phyloP scores from a whole-genome alignment of 2,888 invertebrate species.

The Platyscelio sp. region DNA sequence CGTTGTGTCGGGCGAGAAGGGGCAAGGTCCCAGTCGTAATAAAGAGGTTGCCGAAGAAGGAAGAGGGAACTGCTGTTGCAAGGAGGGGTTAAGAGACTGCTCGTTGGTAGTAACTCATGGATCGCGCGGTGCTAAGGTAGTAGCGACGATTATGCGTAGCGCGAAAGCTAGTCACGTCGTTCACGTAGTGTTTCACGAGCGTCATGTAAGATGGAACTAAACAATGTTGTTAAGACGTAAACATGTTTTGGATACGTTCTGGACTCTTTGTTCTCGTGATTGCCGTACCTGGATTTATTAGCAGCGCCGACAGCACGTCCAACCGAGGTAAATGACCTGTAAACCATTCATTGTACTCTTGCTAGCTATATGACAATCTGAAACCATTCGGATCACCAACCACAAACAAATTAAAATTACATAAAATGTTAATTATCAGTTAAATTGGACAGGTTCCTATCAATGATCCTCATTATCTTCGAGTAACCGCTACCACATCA shows the following conservation, averaged over 20 bases:
- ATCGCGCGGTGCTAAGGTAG: slow-evolving; percentile 78
- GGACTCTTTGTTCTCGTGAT: slow-evolving; percentile 85
- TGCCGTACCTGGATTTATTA: slow-evolving; percentile 84
- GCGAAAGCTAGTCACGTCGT: slow-evolving; percentile 75
- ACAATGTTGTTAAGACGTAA: slow-evolving; percentile 85
- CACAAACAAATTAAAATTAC: not conserved
- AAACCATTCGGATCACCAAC: not conserved
- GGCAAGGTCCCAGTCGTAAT: slow-evolving; percentile 20
- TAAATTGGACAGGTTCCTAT: too few relatives aligned
- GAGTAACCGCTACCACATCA: too few relatives aligned
- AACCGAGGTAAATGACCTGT: slow-evolving; percentile 82
- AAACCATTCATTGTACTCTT: slow-evolving; percentile 16
- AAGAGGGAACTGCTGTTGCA: slow-evolving; percentile 43
- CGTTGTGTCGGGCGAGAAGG: slow-evolving; percentile 10
- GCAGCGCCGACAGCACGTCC: slow-evolving; percentile 83
- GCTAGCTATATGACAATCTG: slow-evolving; percentile 12
- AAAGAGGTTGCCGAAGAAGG: slow-evolving; percentile 36
- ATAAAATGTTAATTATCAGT: not conserved
- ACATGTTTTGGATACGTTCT: slow-evolving; percentile 85
- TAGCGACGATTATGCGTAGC: slow-evolving; percentile 81
- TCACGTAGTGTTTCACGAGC: slow-evolving; percentile 81
- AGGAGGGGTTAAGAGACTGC: slow-evolving; percentile 58
- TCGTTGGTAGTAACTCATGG: slow-evolving; percentile 74
- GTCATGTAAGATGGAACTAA: slow-evolving; percentile 85
- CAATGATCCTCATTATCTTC: too few relatives aligned